These are phyloP conservation scores for Caenorhabditis imperialis DNA, from an alignment of 2,888 invertebrate species.

Conservation along the genomic window DNA sequence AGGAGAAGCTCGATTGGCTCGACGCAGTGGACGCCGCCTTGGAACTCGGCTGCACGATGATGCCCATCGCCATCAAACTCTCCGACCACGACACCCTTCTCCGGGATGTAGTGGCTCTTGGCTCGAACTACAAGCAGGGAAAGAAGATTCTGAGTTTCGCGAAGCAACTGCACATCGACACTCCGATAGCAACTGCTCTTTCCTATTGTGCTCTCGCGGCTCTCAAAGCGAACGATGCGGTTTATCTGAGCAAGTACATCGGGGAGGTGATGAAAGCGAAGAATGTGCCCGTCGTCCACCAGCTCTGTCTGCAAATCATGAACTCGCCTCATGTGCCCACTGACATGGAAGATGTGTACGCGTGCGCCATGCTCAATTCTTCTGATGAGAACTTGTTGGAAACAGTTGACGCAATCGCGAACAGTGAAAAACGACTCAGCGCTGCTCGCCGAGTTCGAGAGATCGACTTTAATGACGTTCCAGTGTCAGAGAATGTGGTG, in stretches of 20 bases:
- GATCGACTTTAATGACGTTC: constrained; percentile 18
- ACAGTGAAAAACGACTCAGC: constrained; percentile 22
- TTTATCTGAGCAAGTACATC: constrained; percentile 59
- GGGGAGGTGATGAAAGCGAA: constrained; percentile 61
- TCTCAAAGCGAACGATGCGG: constrained; percentile 55
- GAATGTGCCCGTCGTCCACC: constrained; percentile 61
- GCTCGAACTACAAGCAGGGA: constrained; percentile 62
- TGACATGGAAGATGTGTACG: constrained; percentile 61
- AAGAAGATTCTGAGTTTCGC: constrained; percentile 61
- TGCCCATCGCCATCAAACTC: constrained; percentile 58
- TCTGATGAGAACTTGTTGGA: constrained; percentile 49
- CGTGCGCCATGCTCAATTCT: constrained; percentile 64
- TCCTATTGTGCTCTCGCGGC: constrained; percentile 63
- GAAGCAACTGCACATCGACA: constrained; percentile 57
- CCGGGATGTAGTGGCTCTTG: constrained; percentile 57
- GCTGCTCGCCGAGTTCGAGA: constrained; percentile 1
- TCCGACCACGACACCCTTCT: constrained; percentile 56
- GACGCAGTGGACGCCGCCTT: constrained; percentile 59
- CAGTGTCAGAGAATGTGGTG: constrained; percentile 24
- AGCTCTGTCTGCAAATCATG: constrained; percentile 63
- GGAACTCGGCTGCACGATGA: constrained; percentile 60
- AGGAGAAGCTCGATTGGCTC: constrained; percentile 52
- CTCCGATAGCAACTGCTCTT: constrained; percentile 64
- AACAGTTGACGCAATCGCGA: constrained; percentile 48
- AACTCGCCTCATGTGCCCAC: constrained; percentile 44